Conservation (phyloP, 1,140 invertebrate species). For the Hylaeus volcanicus region DNA sequence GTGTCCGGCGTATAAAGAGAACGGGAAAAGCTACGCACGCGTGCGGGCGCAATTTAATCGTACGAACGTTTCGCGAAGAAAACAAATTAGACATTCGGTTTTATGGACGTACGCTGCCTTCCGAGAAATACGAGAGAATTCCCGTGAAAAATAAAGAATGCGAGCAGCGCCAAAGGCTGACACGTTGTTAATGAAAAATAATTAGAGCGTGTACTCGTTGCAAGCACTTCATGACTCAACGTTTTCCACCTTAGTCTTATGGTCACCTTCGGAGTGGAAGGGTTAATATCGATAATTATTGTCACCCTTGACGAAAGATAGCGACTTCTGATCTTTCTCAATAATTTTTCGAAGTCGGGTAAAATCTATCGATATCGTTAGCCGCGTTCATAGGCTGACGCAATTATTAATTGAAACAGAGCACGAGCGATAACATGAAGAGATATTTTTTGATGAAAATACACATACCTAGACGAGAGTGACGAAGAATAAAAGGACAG, state of each 20-base stretch:
- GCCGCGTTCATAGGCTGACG: background rate
- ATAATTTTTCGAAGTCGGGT: background rate
- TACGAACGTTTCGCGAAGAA: background rate
- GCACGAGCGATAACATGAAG: conserved; percentile 1
- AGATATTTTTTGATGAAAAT: conserved; percentile 4
- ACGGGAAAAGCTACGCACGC: background rate
- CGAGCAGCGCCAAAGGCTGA: background rate
- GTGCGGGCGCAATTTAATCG: conserved; percentile 45
- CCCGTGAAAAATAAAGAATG: background rate
- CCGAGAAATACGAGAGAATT: conserved; percentile 8
- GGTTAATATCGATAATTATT: too few species aligned
- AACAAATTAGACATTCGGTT: conserved; percentile 23
- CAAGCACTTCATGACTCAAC: too few species aligned
- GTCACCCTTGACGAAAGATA: too few species aligned
- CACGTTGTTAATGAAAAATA: background rate
- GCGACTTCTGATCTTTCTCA: background rate
- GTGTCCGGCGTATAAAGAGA: conserved; percentile 32
- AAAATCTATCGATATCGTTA: conserved; percentile 24
- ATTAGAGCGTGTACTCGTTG: too few species aligned
- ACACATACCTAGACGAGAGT: conserved; percentile 9
- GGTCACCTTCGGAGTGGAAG: too few species aligned
- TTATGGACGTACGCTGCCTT: background rate
- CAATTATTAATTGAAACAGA: conserved; percentile 33
- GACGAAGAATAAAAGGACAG: conserved; percentile 33
- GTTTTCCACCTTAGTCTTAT: too few species aligned